Evolutionary conservation across 2,888 invertebrate genomes (phyloP).

Genomic region (Synanthedon tipuliformis): DNA sequence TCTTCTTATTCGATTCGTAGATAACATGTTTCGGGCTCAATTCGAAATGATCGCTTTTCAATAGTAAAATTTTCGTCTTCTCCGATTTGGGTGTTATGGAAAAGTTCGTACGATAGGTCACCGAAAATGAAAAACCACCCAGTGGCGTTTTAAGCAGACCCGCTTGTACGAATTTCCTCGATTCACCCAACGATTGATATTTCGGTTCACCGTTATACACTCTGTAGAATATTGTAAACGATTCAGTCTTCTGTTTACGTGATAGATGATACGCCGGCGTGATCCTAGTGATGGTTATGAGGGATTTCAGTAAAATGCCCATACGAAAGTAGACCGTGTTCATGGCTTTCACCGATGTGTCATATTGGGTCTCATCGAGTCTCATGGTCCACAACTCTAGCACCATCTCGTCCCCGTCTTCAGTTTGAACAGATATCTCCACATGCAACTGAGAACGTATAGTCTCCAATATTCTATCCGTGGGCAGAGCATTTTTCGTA

Average conservation of each 20-base stretch:
- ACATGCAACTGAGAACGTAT: constrained; percentile 79
- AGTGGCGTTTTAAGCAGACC: constrained; percentile 90
- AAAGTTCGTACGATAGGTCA: constrained; percentile 92
- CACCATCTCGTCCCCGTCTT: constrained; percentile 91
- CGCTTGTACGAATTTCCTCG: constrained; percentile 82
- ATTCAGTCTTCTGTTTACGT: constrained; percentile 87
- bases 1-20: constrained; percentile 72
- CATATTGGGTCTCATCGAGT: constrained; percentile 75
- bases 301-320: constrained; percentile 90
- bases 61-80: constrained; percentile 77
- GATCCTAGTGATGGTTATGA: constrained; percentile 89
- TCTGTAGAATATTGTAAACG: constrained; percentile 91
- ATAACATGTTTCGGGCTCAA: constrained; percentile 76
- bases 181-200: constrained; percentile 81
- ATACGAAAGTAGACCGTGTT: constrained; percentile 93
- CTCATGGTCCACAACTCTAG: constrained; percentile 90
- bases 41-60: constrained; percentile 95
- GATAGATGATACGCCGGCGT: constrained; percentile 95
- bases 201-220: constrained; percentile 86
- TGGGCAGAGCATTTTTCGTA: constrained; percentile 79
- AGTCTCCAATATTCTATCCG: constrained; percentile 53
- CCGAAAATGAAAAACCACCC: constrained; percentile 85
- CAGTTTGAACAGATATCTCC: constrained; percentile 90
- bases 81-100: constrained; percentile 86
- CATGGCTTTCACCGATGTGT: constrained; percentile 76